These are phyloP conservation scores for Glossosoma conforme DNA, from an alignment of 1,140 invertebrate genomes.

Conservation along the genomic window DNA sequence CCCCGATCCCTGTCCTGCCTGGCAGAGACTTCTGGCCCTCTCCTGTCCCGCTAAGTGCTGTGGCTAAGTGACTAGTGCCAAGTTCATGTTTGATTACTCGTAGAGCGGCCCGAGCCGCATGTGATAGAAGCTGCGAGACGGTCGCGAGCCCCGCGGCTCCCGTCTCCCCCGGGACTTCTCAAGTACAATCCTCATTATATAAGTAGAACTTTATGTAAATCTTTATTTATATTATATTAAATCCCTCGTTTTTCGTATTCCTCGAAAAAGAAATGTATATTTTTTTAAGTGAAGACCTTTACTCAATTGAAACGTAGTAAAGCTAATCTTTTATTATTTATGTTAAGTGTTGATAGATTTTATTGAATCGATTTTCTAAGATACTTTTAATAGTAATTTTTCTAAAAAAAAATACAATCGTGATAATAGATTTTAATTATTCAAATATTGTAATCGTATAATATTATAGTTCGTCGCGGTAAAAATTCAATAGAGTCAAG, in stretches of 20 bases:
- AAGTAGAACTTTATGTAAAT: constrained; percentile 29
- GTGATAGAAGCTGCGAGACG: constrained; percentile 26
- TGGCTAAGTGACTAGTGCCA: constrained; percentile 26
- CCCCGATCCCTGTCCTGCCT: constrained; percentile 26
- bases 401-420: constrained; percentile 32
- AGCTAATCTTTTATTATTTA: constrained; percentile 30
- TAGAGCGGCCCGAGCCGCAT: constrained; percentile 2
- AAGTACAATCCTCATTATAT: constrained; percentile 31
- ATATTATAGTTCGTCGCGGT: constrained; percentile 32
- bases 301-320: constrained; percentile 25
- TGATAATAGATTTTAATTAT: constrained; percentile 34
- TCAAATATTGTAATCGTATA: constrained; percentile 32
- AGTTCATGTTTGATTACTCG: background rate
- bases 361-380: constrained; percentile 33
- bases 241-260: constrained; percentile 22
- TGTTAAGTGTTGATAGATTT: constrained; percentile 33
- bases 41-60: constrained; percentile 16
- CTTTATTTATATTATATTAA: constrained; percentile 28
- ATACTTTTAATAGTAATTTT: constrained; percentile 33
- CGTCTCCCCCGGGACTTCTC: constrained; percentile 26
- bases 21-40: constrained; percentile 31
- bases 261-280: constrained; percentile 29
- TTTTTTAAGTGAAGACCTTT: constrained; percentile 30
- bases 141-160: constrained; percentile 32
- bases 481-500: constrained; percentile 31